Evolutionary conservation across 2,888 invertebrate genomes (phyloP).

Genomic region (Eueremaeus valkanovi): DNA sequence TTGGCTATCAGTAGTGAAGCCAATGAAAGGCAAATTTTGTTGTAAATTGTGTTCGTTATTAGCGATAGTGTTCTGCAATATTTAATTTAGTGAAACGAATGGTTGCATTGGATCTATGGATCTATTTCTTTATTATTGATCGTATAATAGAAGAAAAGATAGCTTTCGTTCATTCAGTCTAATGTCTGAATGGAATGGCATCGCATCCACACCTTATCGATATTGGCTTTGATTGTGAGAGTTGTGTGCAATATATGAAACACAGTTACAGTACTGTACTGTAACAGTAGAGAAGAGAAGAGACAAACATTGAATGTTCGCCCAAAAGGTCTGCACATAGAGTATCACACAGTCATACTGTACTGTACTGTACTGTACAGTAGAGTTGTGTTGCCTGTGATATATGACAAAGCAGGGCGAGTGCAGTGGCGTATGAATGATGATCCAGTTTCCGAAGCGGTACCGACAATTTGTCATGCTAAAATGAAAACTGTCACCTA

Average conservation of each 20-base stretch:
- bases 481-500: conserved; percentile 32
- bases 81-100: neutral
- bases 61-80: neutral
- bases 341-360: no score
- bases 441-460: conserved; percentile 32
- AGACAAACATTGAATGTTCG: neutral
- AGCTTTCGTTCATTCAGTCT: conserved; percentile 7
- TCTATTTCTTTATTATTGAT: neutral
- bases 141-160: neutral
- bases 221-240: conserved; percentile 17
- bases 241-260: neutral
- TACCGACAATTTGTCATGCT: conserved; percentile 30
- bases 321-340: conserved; percentile 7
- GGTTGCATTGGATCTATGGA: neutral
- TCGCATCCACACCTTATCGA: conserved; percentile 25
- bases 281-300: neutral
- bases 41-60: conserved; percentile 8
- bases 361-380: no score
- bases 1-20: neutral
- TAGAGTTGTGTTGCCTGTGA: neutral
- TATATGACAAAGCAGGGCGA: conserved; percentile 13
- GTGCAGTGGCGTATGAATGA: conserved; percentile 33
- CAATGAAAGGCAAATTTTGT: conserved; percentile 14
- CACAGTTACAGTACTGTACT: neutral
- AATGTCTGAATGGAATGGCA: neutral